These are phyloP conservation scores for Blomia tropicalis DNA, from an alignment of 2,888 invertebrate species.

Conservation along the genomic window DNA sequence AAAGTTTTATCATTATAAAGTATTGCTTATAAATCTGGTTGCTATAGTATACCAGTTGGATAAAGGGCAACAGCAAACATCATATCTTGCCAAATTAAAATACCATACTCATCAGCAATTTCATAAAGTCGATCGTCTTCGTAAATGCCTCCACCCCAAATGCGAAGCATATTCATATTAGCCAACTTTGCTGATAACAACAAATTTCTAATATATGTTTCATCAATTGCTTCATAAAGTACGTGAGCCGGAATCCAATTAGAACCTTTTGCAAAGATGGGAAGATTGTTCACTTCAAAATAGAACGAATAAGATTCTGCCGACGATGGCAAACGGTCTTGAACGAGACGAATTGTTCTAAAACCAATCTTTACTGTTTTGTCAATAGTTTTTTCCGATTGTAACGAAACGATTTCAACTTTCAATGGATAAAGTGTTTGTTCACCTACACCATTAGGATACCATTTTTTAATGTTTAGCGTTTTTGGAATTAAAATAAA, in stretches of 20 bases:
- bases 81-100: conserved; percentile 92
- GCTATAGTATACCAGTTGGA: conserved; percentile 57
- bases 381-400: background rate
- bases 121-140: conserved; percentile 78
- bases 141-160: conserved; percentile 97
- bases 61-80: conserved; percentile 95
- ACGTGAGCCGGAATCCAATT: conserved; percentile 81
- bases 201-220: conserved; percentile 45
- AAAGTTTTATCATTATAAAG: no score
- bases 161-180: conserved; percentile 78
- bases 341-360: conserved; percentile 62
- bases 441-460: conserved; percentile 19
- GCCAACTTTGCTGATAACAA: conserved; percentile 53
- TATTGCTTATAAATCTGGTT: no score
- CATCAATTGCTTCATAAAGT: conserved; percentile 55
- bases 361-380: conserved; percentile 59
- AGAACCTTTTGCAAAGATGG: conserved; percentile 85
- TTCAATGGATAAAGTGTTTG: conserved; percentile 15
- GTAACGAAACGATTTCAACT: no score
- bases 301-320: conserved; percentile 51
- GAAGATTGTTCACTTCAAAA: conserved; percentile 64
- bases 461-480: conserved; percentile 17
- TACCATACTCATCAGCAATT: conserved; percentile 67
- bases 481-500: conserved; percentile 7
- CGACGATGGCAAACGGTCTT: conserved; percentile 37